phyloP scores from a whole-genome alignment of 2,113 vertebrate species.

The Alligator sinensis region DNA sequence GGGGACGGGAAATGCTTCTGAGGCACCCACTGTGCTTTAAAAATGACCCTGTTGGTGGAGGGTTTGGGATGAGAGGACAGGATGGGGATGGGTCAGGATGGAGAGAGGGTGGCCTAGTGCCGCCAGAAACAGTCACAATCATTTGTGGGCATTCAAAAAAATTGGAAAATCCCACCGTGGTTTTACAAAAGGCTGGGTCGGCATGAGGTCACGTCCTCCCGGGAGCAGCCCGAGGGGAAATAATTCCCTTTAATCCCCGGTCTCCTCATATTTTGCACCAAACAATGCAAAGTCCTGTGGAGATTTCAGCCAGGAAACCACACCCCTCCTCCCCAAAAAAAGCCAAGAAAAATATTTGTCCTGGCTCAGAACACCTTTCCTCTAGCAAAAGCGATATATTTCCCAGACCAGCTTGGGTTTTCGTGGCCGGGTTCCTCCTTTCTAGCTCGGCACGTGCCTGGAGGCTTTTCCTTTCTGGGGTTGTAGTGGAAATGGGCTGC shows the following conservation, averaged over 20 bases:
- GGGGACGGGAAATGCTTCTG: constrained; percentile 27
- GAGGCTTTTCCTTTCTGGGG: constrained; percentile 1
- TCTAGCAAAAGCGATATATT: neutral
- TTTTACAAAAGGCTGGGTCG: constrained; percentile 10
- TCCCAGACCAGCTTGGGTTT: neutral
- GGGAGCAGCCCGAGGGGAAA: constrained; percentile 7
- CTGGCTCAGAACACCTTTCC: constrained; percentile 17
- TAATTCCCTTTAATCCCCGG: neutral
- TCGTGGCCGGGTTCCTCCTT: neutral
- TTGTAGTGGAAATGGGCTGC: neutral
- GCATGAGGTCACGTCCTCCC: neutral
- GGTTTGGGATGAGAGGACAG: neutral
- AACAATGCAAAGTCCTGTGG: constrained; percentile 13
- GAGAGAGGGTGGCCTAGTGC: constrained; percentile 1
- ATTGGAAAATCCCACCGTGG: constrained; percentile 37
- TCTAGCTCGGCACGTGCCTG: neutral
- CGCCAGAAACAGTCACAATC: constrained; percentile 26
- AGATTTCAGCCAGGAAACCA: neutral
- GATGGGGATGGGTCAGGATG: constrained; percentile 24
- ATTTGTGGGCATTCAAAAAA: neutral
- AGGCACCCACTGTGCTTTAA: constrained; percentile 39
- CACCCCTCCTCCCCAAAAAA: too few species aligned
- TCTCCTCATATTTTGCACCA: neutral
- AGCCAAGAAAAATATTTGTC: constrained; percentile 9
- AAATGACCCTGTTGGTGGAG: constrained; percentile 25